Evolutionary conservation across 2,797 vertebrate genomes (phyloP), one percentile per base, ranked within the genome.

Genomic region (Labroides dimidiatus): DNA sequence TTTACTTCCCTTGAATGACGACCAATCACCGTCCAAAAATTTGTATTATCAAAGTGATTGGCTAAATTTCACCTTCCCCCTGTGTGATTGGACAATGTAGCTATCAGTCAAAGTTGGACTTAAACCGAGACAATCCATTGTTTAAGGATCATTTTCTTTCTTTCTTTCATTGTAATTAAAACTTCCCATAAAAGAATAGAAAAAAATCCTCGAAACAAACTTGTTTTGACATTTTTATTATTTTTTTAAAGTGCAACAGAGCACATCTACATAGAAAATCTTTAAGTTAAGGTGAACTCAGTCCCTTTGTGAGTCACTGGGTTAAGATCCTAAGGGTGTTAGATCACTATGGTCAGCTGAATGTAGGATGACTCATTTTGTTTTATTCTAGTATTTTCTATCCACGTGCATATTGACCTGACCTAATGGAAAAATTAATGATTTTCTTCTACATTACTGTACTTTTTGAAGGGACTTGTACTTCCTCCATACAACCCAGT

Each of bases 21-120:
- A 21, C 90, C 89, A 90, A 91, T 91, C 66, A 68, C 0, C 16
- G 14, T 9, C 2, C 1, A 9, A 0, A 6, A 0, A 12, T 42
- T 61, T 62, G 6, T 23, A 60, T 68, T 2, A 4, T 8, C 0
- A 0, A 1, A 1, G 3, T 76, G 36, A 90, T 84, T 87, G 71
- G 87, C 23, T 75, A 10, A 0, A 1, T 8, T 17, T 10, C 0
- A 3, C 1, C 1, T 1, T 3, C 0, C 21, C 41, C 2, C 4
- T 12, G 0, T 49, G 48, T 51, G 0, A 85, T 77, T 83, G 71
- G 79, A 60, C 0, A 2, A 1, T 8, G 10, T 4, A 20, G 1
- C 13, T 0, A 6, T 69, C 85, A 61, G 43, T 89, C 78, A 77
- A 51, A 27, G 0, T 1, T 0, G 1, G 4, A 0, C 0, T 10